Conservation (phyloP, 2,113 vertebrate species). For the Plotosus lineatus region DNA sequence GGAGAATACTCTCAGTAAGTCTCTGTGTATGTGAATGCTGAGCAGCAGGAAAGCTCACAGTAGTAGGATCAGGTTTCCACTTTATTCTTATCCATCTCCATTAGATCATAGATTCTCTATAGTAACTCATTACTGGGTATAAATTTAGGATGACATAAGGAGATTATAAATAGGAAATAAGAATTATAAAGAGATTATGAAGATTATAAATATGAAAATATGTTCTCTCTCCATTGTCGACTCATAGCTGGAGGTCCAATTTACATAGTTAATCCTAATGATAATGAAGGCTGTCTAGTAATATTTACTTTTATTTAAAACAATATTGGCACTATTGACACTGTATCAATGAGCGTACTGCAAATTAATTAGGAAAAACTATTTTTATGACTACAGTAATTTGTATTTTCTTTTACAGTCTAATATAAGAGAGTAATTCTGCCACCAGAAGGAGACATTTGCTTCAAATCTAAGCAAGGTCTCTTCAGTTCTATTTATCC, state of each 20-base stretch:
- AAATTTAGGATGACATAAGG: not conserved
- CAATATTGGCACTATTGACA: not conserved
- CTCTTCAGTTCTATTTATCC: not conserved
- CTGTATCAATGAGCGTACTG: not conserved
- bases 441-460: slow-evolving; percentile 2
- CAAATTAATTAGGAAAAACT: not conserved
- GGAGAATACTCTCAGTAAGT: not conserved
- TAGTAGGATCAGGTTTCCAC: not conserved
- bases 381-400: not conserved
- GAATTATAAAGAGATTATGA: too few species aligned
- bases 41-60: not conserved
- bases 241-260: not conserved
- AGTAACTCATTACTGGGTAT: not conserved
- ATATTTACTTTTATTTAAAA: not conserved
- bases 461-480: not conserved
- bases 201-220: too few species aligned
- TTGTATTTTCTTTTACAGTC: not conserved
- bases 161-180: too few species aligned
- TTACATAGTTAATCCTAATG: not conserved
- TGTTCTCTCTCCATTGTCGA: too few species aligned
- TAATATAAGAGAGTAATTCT: not conserved
- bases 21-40: not conserved
- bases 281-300: not conserved
- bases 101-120: not conserved
- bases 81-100: not conserved